Percentiles rank a stretch among this genome's conserved stretches.
Conservation (phyloP, 2,113 vertebrate species). For the Spermophilus dauricus region DNA sequence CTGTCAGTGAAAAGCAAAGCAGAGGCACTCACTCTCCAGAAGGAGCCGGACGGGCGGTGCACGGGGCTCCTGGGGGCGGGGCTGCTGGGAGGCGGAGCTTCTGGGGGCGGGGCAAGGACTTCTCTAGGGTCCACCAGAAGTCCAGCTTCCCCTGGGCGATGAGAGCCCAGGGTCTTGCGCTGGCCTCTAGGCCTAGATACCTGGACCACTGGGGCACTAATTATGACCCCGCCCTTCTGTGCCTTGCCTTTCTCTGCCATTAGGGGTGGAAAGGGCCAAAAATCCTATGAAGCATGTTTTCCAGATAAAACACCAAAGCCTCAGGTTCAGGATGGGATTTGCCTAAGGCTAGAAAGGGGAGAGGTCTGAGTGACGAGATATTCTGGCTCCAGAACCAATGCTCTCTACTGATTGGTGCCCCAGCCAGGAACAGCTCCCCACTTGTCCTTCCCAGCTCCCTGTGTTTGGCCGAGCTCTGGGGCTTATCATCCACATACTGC, state of each 20-base stretch:
- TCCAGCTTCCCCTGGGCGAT: not conserved
- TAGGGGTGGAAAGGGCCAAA: not conserved
- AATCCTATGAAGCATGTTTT: not conserved
- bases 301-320: not conserved
- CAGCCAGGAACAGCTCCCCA: too few relatives aligned
- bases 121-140: not conserved
- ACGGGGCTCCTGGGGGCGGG: rapidly evolving
- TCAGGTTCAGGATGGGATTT: not conserved
- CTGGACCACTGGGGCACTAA: not conserved
- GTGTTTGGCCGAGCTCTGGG: rapidly evolving
- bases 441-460: not conserved
- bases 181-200: not conserved
- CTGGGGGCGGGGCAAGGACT: not conserved
- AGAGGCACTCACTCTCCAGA: constrained; percentile 75
- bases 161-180: not conserved
- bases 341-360: not conserved
- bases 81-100: too few relatives aligned
- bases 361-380: not conserved
- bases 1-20: constrained; percentile 85
- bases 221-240: not conserved
- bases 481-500: rapidly evolving
- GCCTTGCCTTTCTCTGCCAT: not conserved
- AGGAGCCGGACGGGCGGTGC: not conserved
- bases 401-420: too few relatives aligned
- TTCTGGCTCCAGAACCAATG: not conserved